Base-by-base conservation (phyloP, 2,888 invertebrate species). In the Amblyjoppa proteus region DNA sequence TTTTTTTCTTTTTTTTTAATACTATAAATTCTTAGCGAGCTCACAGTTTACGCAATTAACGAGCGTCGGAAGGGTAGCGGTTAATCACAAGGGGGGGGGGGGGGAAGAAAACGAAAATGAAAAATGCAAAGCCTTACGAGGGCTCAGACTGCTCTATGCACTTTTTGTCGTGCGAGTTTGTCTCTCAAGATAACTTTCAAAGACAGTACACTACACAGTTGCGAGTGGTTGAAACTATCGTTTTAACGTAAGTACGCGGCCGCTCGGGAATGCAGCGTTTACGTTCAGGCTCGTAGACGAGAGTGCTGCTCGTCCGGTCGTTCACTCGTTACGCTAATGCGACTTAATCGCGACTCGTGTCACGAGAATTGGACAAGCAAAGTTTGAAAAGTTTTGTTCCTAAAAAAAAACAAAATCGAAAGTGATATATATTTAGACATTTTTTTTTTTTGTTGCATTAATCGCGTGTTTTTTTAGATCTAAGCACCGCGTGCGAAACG, bases 271-370 rank as follows among this genome's bases (percentile, higher is more conserved):
- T 45, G 56, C 69, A 58, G 75, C 75, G 49, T 75, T 75, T 69
- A 69, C 69, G 69, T 70, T 81, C 68, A 49, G 45, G 16, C 38
- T 28, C 56, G 74, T 74, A 69, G 45, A 74, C 81, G 45, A 45
- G 45, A 45, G 13, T 45, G 45, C 45, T 16, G 13, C 45, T 81
- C 25, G 69, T 75, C 56, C 34, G 58, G 79, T 71, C 74, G 66
- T 73, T 74, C 66, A 56, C 80, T 80, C 66, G 41, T 80, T 45
- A 20, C 66, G 70, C 56, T 77, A 77, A 83, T 79, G 69, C 61
- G 70, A 75, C 69, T 79, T 79, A 79, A 83, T 79, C 68, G 49
- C 76, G 41, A 64, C 61, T 64, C 61, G 58, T 76, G 81, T 69
- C 41, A 64, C 58, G 34, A 13, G n/a, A 34, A 78, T 83, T 82